Percentiles rank a stretch among this genome's conserved stretches.
Evolutionary conservation across 2,888 invertebrate genomes (phyloP).

Genomic region (Caenorhabditis panamensis): DNA sequence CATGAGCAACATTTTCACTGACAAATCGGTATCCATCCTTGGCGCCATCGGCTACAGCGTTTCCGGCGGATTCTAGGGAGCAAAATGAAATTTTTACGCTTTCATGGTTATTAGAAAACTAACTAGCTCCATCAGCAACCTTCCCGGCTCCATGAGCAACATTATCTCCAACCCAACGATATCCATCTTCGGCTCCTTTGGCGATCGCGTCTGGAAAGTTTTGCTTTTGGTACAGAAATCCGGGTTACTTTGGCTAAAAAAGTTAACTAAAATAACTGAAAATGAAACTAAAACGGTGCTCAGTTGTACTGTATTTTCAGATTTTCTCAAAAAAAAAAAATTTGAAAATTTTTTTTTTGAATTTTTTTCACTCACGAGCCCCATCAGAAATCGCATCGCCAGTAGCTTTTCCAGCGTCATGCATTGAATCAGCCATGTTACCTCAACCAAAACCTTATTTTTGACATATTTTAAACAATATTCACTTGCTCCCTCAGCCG

Average conservation of each 20-base stretch:
- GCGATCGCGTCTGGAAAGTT: conserved; percentile 41
- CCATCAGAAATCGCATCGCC: conserved; percentile 41
- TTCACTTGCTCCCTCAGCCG: conserved; percentile 50
- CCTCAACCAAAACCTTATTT: conserved; percentile 15
- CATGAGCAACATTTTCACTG: conserved; percentile 36
- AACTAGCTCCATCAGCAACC: conserved; percentile 53
- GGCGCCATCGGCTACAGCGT: conserved; percentile 32
- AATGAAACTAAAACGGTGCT: background rate
- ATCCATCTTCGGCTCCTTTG: conserved; percentile 17
- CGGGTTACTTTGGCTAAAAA: too few species aligned
- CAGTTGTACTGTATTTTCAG: too few species aligned
- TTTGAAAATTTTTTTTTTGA: background rate
- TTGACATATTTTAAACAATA: too few species aligned
- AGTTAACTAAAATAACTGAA: background rate
- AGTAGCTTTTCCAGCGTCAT: conserved; percentile 49
- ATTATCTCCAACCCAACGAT: conserved; percentile 8
- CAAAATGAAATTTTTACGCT: too few species aligned
- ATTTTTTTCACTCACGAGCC: conserved; percentile 29
- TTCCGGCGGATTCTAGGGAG: conserved; percentile 24
- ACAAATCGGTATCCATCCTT: conserved; percentile 15
- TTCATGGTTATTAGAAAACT: too few species aligned
- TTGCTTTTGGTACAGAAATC: too few species aligned
- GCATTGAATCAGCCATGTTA: conserved; percentile 38
- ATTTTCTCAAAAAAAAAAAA: background rate
- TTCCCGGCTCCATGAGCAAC: conserved; percentile 23